A percentile compares a stretch with the other conserved stretches of the same genome.
Conservation (phyloP, 2,797 vertebrate genomes). For the Trichosurus vulpecula region DNA sequence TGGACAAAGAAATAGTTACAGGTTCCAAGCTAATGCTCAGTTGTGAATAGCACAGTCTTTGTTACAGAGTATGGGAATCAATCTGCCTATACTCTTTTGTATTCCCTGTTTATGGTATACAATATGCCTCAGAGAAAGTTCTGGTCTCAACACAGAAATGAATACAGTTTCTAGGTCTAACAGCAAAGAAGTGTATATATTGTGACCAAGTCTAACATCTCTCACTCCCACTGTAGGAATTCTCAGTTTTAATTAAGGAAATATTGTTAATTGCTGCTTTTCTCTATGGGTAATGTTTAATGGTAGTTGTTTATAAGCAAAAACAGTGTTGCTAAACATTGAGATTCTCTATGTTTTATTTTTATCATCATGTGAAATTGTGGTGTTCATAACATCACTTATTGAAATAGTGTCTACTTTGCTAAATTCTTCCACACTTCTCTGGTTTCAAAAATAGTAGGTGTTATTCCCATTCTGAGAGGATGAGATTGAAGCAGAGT, state of each 20-base stretch:
- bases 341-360: not conserved
- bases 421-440: not conserved
- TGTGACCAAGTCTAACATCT: not conserved
- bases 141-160: not conserved
- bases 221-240: not conserved
- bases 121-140: not conserved
- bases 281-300: not conserved
- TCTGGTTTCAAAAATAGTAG: not conserved
- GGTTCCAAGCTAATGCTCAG: not conserved
- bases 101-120: not conserved
- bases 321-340: not conserved
- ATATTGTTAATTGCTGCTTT: not conserved
- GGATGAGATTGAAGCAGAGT: not conserved
- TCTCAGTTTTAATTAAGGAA: conserved; percentile 12
- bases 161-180: not conserved
- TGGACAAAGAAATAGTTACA: not conserved
- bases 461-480: not conserved
- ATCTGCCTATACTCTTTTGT: not conserved
- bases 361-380: not conserved
- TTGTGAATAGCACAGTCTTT: not conserved
- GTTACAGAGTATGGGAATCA: not conserved
- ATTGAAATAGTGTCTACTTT: not conserved
- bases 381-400: not conserved
- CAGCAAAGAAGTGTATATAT: not conserved
- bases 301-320: not conserved